Conservation (phyloP, 2,888 invertebrate genomes). For the Calliopum simillimum region DNA sequence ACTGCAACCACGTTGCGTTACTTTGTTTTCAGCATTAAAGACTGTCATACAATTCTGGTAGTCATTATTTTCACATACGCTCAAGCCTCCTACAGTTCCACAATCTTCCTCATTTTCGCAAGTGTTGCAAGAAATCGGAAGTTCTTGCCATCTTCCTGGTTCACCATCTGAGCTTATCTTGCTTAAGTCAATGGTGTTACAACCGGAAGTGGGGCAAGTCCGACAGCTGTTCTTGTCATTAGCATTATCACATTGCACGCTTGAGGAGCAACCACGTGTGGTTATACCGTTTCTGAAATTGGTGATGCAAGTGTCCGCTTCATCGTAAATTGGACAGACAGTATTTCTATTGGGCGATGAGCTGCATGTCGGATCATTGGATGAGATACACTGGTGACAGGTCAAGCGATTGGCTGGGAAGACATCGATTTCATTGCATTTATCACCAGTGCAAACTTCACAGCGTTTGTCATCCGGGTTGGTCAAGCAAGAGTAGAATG, state of each 20-base stretch:
- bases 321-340: constrained; percentile 55
- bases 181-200: constrained; percentile 57
- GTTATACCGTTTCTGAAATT: constrained; percentile 52
- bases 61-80: constrained; percentile 49
- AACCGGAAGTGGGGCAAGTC: constrained; percentile 50
- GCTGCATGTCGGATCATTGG: constrained; percentile 47
- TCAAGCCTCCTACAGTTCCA: constrained; percentile 32
- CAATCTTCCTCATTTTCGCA: constrained; percentile 51
- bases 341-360: constrained; percentile 51
- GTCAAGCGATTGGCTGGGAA: constrained; percentile 52
- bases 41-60: constrained; percentile 59
- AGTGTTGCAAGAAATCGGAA: constrained; percentile 55
- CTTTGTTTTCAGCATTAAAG: constrained; percentile 50
- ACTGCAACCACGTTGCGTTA: constrained; percentile 57
- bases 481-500: constrained; percentile 55
- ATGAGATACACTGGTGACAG: constrained; percentile 60
- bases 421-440: constrained; percentile 56
- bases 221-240: constrained; percentile 53
- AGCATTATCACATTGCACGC: constrained; percentile 52
- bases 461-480: constrained; percentile 49
- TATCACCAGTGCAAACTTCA: constrained; percentile 51
- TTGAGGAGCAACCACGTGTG: constrained; percentile 58
- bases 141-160: constrained; percentile 60
- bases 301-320: constrained; percentile 55
- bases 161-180: constrained; percentile 49